Evolutionary conservation across 2,797 vertebrate species (phyloP).

Genomic region (Thaleichthys pacificus): DNA sequence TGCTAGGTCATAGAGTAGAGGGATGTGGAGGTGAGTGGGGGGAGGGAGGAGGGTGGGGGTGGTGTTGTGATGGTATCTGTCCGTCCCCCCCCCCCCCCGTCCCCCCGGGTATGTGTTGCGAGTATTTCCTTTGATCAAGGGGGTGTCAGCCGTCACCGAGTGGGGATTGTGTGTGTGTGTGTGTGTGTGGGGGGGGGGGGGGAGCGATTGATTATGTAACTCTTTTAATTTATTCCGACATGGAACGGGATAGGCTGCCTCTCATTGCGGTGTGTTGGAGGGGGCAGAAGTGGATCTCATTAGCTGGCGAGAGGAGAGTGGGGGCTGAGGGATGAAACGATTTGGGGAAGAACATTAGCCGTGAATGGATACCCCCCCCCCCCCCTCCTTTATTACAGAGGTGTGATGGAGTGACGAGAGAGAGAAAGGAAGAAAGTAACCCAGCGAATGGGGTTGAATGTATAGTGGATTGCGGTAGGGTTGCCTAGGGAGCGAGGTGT

Average conservation of each 20-base stretch:
- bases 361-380: constrained; percentile 8
- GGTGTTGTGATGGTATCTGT: neutral
- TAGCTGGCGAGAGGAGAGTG: constrained; percentile 31
- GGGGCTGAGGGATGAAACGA: constrained; percentile 46
- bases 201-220: constrained; percentile 70
- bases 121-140: constrained; percentile 52
- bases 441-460: neutral
- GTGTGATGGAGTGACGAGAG: neutral
- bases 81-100: too few relatives aligned
- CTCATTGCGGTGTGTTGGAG: constrained; percentile 56
- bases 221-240: constrained; percentile 71
- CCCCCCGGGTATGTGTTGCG: constrained; percentile 31
- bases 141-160: constrained; percentile 43
- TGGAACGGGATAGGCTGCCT: constrained; percentile 33
- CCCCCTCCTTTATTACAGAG: neutral
- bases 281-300: constrained; percentile 57
- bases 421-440: neutral
- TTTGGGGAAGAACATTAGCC: constrained; percentile 46
- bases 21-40: constrained; percentile 26
- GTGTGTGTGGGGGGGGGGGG: constrained; percentile 17
- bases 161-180: constrained; percentile 27
- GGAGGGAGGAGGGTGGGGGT: neutral
- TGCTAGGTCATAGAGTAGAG: constrained; percentile 49
- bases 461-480: neutral
- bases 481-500: neutral